phyloP scores from a whole-genome alignment of 2,113 vertebrate species.

The Oncorhynchus nerka region DNA sequence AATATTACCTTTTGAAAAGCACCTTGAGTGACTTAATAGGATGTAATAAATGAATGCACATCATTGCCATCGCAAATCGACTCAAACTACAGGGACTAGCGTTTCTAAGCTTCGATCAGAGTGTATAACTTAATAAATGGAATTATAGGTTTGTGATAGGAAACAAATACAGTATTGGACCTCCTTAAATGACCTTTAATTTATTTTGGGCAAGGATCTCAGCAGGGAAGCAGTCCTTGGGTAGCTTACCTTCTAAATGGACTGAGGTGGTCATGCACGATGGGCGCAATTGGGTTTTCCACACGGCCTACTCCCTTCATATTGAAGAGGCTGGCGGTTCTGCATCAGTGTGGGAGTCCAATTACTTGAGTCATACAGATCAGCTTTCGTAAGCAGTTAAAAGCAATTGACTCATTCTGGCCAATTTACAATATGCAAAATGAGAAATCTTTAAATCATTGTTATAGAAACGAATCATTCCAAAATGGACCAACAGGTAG shows the following conservation, averaged over 20 bases:
- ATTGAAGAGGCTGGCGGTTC: not conserved
- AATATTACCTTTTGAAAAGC: not conserved
- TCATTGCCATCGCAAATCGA: slow-evolving; percentile 6
- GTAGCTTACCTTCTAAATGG: not conserved
- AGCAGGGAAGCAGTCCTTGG: slow-evolving; percentile 16
- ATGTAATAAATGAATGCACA: slow-evolving; percentile 28
- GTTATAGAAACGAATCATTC: too few species aligned
- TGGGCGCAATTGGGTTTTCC: not conserved
- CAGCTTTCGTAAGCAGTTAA: not conserved
- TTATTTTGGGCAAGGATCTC: slow-evolving; percentile 9
- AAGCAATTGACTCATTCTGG: not conserved
- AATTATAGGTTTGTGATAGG: slow-evolving; percentile 4
- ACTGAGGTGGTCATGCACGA: not conserved
- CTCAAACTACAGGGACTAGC: not conserved
- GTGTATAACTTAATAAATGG: not conserved
- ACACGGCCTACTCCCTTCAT: not conserved
- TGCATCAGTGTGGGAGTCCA: slow-evolving; percentile 27
- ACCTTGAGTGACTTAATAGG: slow-evolving; percentile 1
- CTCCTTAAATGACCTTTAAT: slow-evolving; percentile 10
- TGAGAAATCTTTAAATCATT: not conserved
- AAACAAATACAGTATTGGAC: slow-evolving; percentile 15
- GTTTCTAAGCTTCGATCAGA: not conserved
- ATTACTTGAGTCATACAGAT: not conserved
- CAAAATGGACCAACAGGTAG: too few species aligned
- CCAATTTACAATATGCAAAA: not conserved